Conservation (phyloP, 2,797 vertebrate species). For the Avahi laniger region DNA sequence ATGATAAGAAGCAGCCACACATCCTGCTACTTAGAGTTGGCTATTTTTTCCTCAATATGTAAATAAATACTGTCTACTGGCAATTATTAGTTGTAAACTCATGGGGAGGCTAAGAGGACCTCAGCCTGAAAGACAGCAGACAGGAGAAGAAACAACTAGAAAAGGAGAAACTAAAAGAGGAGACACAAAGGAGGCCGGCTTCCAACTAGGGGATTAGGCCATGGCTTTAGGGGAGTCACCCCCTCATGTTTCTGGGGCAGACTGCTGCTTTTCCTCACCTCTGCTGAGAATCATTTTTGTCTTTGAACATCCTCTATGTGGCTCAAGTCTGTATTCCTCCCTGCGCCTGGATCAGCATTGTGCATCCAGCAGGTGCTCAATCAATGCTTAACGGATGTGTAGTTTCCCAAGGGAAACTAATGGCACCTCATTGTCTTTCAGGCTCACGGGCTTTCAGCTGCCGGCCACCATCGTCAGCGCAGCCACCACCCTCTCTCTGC, state of each 20-base stretch:
- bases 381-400: background rate
- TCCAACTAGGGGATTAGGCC: background rate
- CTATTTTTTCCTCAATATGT: background rate
- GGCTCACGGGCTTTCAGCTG: slow-evolving; percentile 98
- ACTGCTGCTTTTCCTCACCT: background rate
- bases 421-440: slow-evolving; percentile 79
- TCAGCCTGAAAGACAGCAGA: background rate
- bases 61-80: slow-evolving; percentile 6
- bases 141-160: background rate
- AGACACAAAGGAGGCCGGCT: background rate
- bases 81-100: background rate
- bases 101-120: background rate
- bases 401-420: background rate
- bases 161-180: background rate
- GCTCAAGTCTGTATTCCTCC: background rate
- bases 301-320: background rate
- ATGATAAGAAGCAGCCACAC: background rate
- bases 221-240: background rate
- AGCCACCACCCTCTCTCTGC: slow-evolving; percentile 92
- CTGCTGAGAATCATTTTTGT: background rate
- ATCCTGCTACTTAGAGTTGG: background rate
- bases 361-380: background rate
- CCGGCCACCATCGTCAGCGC: slow-evolving; percentile 96
- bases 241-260: background rate
- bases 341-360: background rate